Evolutionary conservation across 2,888 invertebrate genomes (phyloP), one percentile per base, ranked within the genome.

Genomic region (Aphidius colemani): DNA sequence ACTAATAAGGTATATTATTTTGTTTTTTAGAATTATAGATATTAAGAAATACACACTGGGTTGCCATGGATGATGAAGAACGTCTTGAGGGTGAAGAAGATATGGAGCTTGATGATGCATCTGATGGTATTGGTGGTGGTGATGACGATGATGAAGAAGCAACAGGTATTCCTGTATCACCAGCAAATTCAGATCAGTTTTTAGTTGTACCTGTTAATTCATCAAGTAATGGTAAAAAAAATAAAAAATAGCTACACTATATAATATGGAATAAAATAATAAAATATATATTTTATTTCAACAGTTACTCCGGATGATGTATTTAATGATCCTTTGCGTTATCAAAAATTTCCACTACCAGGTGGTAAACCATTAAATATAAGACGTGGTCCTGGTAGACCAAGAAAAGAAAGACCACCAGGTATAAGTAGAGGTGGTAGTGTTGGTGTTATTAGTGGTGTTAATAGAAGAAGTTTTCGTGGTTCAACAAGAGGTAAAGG

Each of bases 331-430:
- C 87, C 89, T 41, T 85, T 89, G 53, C 86, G 88, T 39, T 88
- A 88, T 77, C 83, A 78, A 67, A 80, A 80, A 71, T 78, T 81
- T 75, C 77, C 81, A 64, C 74, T 84, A 69, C 85, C 86, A 70
- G 84, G 85, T 65, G 86, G 88, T 44, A 88, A 88, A 77, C 87
- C 88, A 57, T 77, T 87, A 59, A 84, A 86, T 63, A 87, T 89
- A 60, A 87, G 89, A 70, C 86, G 93, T 69, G 92, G 93, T 57
- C 90, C 93, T 13, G 93, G 93, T 10, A 85, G 93, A 74, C 93
- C 93, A 9, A 86, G 92, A 67, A 91, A 93, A 76, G 92, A 93
- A 81, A 89, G 89, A 65, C 80, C 81, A 63, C 76, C 74, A 65
- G 78, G 79, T 81, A 88, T 88, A 61, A 46, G 53, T 7, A 75